Base-by-base conservation (phyloP, 92 coral and sea anemone genomes). In the Heliopora coerulea region DNA sequence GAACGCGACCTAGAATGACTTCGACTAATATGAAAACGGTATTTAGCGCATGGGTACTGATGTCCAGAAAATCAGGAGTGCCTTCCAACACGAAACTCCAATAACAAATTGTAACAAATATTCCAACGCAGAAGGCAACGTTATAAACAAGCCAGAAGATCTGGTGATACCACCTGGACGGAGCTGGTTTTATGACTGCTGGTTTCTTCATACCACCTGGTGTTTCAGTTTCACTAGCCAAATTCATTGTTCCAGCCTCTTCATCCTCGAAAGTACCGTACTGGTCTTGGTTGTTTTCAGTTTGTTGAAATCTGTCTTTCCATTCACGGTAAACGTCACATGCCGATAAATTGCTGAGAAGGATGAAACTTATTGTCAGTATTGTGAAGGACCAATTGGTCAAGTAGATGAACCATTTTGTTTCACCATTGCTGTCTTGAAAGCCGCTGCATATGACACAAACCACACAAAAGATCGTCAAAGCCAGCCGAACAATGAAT, bases 381-480 rank as follows among this genome's bases (percentile, higher is more conserved):
- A 78, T 77, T 8, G 79, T 24, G 60, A 78, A 91, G 34, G 87
- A 88, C 97, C 96, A 91, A 88, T 91, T 91, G 18, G 97, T 89
- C 12, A 92, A 79, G 74, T 83, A 92, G 73, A 89, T 92, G 57
- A 92, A 89, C 97, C 97, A 92, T 73, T 83, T 87, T 12, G 85
- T 80, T 5, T 80, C 84, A 20, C 90, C 91, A 68, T 72, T 87
- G 27, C 83, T 62, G 9, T 21, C 54, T 32, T 87, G 79, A 54
- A 84, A 85, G 14, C 97, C 97, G 49, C 96, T 89, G 84, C 29
- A 85, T 26, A 91, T 87, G 17, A 84, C 80, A 91, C 97, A 91
- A 6, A 84, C 93, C 13, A 84, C 56, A 77, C 96, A 89, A 72
- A 89, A 92, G 11, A 61, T 68, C 34, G 89, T 80, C 12, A 92